These are phyloP conservation scores for Montipora cactus DNA, from an alignment of 64 coral and sea anemone genomes.

Conservation along the genomic window DNA sequence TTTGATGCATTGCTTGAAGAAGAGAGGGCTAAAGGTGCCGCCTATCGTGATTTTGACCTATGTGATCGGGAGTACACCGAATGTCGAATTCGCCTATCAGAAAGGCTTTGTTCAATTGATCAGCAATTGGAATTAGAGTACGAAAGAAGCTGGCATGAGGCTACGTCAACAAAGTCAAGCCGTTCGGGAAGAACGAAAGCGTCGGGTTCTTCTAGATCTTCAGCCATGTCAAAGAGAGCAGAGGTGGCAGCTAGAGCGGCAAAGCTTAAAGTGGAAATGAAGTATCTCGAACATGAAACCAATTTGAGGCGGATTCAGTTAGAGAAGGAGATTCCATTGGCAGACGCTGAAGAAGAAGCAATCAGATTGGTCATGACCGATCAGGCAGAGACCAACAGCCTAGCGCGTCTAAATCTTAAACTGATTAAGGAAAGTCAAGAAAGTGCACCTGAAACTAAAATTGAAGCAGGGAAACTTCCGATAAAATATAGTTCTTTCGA, in stretches of 20 bases:
- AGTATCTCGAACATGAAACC: conserved; percentile 51
- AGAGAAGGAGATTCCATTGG: conserved; percentile 60
- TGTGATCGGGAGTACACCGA: conserved; percentile 61
- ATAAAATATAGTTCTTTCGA: not conserved
- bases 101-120: conserved; percentile 18
- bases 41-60: conserved; percentile 55
- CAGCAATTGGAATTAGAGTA: no score
- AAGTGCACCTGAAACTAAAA: not conserved
- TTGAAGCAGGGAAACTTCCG: not conserved
- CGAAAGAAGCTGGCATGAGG: not conserved
- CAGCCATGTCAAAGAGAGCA: conserved; percentile 42
- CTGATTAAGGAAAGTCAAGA: not conserved
- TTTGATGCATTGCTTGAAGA: conserved; percentile 45
- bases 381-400: not conserved
- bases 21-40: conserved; percentile 58
- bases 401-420: not conserved
- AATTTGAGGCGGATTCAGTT: conserved; percentile 57
- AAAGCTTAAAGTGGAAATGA: conserved; percentile 45
- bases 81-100: conserved; percentile 36
- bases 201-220: conserved; percentile 18
- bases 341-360: conserved; percentile 66
- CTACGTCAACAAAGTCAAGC: not conserved
- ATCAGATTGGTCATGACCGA: conserved; percentile 28
- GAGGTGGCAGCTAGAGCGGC: conserved; percentile 46
- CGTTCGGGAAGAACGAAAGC: not conserved